Percentiles rank a stretch among this genome's conserved stretches.
These are phyloP conservation scores for Trididemnum clinides DNA, from an alignment of 23 tunicate species.

Conservation along the genomic window DNA sequence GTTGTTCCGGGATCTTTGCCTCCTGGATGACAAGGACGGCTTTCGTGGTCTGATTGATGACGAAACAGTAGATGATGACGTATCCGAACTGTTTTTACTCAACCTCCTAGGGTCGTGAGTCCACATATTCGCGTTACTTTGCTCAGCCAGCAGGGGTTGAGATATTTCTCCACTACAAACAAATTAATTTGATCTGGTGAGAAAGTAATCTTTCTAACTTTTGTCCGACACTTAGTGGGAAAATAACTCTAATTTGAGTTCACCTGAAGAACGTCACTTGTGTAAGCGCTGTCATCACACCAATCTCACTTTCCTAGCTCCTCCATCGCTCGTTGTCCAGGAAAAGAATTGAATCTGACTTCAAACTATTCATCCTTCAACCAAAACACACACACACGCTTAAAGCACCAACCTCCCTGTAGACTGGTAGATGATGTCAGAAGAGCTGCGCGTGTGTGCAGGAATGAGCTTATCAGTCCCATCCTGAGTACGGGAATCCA, in stretches of 20 bases:
- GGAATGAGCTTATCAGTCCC: conserved; percentile 46
- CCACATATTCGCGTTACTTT: conserved; percentile 72
- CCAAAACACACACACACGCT: no score
- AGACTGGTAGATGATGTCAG: conserved; percentile 67
- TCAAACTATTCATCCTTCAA: no score
- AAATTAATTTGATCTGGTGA: no score
- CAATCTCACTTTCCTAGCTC: no score
- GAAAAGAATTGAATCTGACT: no score
- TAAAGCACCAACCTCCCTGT: not conserved
- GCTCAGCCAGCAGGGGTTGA: conserved; percentile 66
- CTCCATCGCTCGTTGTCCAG: no score
- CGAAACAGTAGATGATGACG: not conserved
- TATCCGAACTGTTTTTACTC: not conserved
- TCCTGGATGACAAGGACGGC: conserved; percentile 45
- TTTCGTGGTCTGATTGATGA: conserved; percentile 38
- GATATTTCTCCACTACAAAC: not conserved
- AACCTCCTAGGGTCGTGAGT: conserved; percentile 83
- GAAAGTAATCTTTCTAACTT: no score
- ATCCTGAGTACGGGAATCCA: conserved; percentile 85
- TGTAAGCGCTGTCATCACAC: no score
- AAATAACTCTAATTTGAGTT: no score
- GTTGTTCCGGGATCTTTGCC: conserved; percentile 29
- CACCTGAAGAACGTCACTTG: no score
- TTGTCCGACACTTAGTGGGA: no score
- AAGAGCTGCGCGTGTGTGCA: conserved; percentile 83